Conservation (phyloP, 2,888 invertebrate species). For the Caenorhabditis sp. region DNA sequence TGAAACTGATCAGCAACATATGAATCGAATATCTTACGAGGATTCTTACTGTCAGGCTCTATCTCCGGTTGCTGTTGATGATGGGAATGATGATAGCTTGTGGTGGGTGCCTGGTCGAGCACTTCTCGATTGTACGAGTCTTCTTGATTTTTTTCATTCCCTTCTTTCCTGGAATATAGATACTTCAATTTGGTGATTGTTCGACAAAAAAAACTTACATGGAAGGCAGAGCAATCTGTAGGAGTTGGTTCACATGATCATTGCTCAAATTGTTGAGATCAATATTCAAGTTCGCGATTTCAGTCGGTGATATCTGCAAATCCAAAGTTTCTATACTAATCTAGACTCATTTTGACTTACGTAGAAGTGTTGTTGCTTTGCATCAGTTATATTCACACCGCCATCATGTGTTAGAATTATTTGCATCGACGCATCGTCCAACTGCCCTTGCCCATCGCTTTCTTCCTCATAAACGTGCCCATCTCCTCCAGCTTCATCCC, state of each 20-base stretch:
- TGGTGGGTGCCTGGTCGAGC: slow-evolving; percentile 31
- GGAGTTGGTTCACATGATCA: slow-evolving; percentile 69
- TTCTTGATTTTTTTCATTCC: not conserved
- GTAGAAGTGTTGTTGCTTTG: slow-evolving; percentile 65
- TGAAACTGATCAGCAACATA: not conserved
- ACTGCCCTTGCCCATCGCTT: not conserved
- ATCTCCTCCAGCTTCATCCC: not conserved
- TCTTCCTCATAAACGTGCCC: slow-evolving; percentile 14
- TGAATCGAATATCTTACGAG: not conserved
- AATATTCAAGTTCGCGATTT: slow-evolving; percentile 68
- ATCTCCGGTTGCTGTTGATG: slow-evolving; percentile 19
- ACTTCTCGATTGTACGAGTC: slow-evolving; percentile 18
- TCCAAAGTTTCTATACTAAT: not conserved
- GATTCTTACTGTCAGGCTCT: slow-evolving; percentile 23
- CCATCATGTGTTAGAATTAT: slow-evolving; percentile 72
- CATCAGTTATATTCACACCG: slow-evolving; percentile 68
- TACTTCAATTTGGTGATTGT: not conserved
- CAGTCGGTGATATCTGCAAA: slow-evolving; percentile 69
- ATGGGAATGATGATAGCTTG: slow-evolving; percentile 54
- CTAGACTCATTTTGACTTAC: slow-evolving; percentile 42
- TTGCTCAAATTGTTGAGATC: slow-evolving; percentile 72
- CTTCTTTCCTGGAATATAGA: slow-evolving; percentile 27
- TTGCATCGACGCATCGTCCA: slow-evolving; percentile 45
- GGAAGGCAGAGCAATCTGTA: slow-evolving; percentile 69
- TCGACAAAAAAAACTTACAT: slow-evolving; percentile 55